These are phyloP conservation scores for Drosophila nannoptera DNA, from an alignment of 1,140 invertebrate species.

Conservation along the genomic window DNA sequence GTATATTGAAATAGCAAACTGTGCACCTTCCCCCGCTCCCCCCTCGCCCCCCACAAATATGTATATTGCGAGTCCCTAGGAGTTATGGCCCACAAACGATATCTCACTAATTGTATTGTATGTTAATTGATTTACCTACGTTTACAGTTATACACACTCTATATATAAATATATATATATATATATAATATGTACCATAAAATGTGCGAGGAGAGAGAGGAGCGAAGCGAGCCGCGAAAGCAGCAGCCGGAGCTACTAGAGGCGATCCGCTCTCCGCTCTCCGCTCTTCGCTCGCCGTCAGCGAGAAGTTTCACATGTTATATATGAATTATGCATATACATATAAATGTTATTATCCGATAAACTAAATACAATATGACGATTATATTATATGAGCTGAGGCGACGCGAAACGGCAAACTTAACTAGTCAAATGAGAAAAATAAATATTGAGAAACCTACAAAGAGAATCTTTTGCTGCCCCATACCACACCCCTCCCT, in stretches of 20 bases:
- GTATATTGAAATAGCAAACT: constrained; percentile 18
- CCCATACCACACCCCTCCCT: too few species aligned
- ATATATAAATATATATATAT: constrained; percentile 43
- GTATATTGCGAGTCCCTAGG: constrained; percentile 63
- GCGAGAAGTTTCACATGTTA: constrained; percentile 63
- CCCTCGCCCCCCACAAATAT: constrained; percentile 31
- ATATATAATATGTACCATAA: constrained; percentile 49
- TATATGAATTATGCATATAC: constrained; percentile 58
- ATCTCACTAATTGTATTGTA: constrained; percentile 57
- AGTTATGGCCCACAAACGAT: constrained; percentile 37
- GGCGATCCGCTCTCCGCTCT: too few species aligned
- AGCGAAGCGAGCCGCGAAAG: constrained; percentile 11
- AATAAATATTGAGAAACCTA: constrained; percentile 70
- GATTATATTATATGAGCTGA: constrained; percentile 50
- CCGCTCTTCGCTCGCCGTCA: background rate
- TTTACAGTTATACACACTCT: constrained; percentile 42
- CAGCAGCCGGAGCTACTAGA: too few species aligned
- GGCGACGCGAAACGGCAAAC: constrained; percentile 37
- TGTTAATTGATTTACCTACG: constrained; percentile 64
- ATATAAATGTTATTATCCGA: constrained; percentile 64
- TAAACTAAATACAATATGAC: constrained; percentile 61
- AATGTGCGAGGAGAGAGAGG: constrained; percentile 65
- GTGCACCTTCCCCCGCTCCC: background rate
- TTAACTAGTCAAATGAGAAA: constrained; percentile 71
- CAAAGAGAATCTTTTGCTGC: constrained; percentile 17